A percentile compares a stretch with the other conserved stretches of the same genome.
These are phyloP conservation scores for Phymastichus coffea DNA, from an alignment of 1,140 invertebrate species.

Conservation along the genomic window DNA sequence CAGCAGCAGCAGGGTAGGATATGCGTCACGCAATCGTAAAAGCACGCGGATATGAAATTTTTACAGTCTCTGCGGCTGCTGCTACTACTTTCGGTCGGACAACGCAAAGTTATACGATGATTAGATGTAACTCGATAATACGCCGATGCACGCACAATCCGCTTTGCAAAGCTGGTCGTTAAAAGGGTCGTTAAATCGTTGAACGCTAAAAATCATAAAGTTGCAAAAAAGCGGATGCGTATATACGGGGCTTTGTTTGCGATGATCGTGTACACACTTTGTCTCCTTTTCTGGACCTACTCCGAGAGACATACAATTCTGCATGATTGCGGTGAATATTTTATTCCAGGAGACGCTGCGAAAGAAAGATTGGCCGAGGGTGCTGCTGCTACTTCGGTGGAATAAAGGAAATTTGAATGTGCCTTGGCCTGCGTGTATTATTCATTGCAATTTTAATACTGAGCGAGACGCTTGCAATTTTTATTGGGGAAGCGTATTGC, in stretches of 20 bases:
- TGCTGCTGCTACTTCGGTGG: background rate
- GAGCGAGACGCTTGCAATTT: conserved; percentile 15
- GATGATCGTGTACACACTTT: no score
- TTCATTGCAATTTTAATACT: conserved; percentile 30
- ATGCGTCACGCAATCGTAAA: conserved; percentile 52
- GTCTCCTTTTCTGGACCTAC: no score
- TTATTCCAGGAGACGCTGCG: conserved; percentile 6
- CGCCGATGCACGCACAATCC: no score
- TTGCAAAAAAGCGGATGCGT: no score
- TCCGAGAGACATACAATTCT: no score
- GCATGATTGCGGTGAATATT: conserved; percentile 29
- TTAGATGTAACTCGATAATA: conserved; percentile 58
- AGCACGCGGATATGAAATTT: conserved; percentile 56
- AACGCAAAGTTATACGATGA: conserved; percentile 52
- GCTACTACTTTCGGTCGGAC: background rate
- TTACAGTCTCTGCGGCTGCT: conserved; percentile 45
- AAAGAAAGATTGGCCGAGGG: conserved; percentile 10
- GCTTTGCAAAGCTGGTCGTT: conserved; percentile 42
- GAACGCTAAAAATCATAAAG: conserved; percentile 48
- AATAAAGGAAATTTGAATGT: conserved; percentile 29
- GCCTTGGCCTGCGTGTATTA: conserved; percentile 21
- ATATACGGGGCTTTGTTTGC: no score
- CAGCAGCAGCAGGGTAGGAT: conserved; percentile 25
- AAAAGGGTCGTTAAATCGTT: conserved; percentile 54
- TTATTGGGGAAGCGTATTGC: conserved; percentile 3